Conservation (phyloP, 2,888 invertebrate species). For the Tiphia femorata region DNA sequence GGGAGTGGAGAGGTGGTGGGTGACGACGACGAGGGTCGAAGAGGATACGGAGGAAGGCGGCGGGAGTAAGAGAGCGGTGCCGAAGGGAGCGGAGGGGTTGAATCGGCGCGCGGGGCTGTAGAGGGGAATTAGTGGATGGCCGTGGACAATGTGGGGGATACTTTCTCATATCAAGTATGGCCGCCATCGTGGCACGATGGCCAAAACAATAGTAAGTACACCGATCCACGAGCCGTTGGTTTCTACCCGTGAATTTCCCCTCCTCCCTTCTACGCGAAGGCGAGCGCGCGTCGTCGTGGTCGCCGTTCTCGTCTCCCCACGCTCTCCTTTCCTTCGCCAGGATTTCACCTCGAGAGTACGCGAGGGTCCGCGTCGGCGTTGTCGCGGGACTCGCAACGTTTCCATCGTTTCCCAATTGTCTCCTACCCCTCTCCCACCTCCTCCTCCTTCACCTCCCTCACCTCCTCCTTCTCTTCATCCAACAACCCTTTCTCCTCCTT, state of each 20-base stretch:
- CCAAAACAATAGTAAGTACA: conserved; percentile 68
- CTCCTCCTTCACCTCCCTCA: neutral
- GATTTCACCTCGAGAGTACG: neutral
- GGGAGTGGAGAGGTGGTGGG: conserved; percentile 34
- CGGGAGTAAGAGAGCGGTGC: neutral
- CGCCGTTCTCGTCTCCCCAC: neutral
- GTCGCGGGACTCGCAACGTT: neutral
- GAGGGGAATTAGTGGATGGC: conserved; percentile 66
- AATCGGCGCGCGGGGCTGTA: conserved; percentile 64
- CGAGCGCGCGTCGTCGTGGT: no score
- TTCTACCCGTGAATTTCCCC: conserved; percentile 19
- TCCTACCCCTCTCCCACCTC: neutral
- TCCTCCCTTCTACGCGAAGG: no score
- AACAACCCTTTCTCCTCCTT: conserved; percentile 3
- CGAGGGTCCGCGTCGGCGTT: neutral
- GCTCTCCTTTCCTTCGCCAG: neutral
- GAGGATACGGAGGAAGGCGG: conserved; percentile 7
- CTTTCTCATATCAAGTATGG: conserved; percentile 70
- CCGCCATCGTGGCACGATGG: conserved; percentile 69
- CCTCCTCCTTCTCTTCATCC: neutral
- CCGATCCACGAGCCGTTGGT: conserved; percentile 29
- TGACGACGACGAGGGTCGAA: conserved; percentile 29
- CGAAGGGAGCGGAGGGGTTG: conserved; percentile 43
- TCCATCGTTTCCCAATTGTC: neutral
- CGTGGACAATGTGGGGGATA: conserved; percentile 68